A percentile compares a stretch with the other conserved stretches of the same genome.
These are phyloP conservation scores for Herminia tarsipennalis DNA, from an alignment of 2,888 invertebrate species.

Conservation along the genomic window DNA sequence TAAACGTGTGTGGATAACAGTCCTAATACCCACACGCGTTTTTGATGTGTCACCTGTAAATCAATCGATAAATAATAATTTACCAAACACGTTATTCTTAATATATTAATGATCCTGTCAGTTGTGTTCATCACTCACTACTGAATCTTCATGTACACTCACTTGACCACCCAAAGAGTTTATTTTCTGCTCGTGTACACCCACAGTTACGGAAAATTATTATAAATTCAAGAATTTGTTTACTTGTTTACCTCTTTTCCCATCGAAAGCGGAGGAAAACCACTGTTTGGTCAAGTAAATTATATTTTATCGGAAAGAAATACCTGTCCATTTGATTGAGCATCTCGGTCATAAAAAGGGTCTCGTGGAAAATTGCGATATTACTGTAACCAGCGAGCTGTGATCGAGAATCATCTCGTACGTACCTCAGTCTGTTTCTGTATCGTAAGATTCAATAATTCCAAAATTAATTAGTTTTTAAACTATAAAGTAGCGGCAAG, in stretches of 20 bases:
- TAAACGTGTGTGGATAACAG: no score
- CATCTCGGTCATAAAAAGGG: constrained; percentile 4
- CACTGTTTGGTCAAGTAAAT: background rate
- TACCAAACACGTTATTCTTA: no score
- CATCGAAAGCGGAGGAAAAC: no score
- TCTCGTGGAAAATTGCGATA: background rate
- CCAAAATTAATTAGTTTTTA: no score
- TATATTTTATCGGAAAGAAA: constrained; percentile 1
- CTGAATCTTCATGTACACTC: no score
- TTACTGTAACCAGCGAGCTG: background rate
- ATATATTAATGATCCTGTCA: no score
- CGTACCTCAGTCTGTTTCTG: background rate
- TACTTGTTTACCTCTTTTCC: background rate
- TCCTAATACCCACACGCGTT: no score
- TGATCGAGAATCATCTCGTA: constrained; percentile 1
- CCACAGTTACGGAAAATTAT: background rate
- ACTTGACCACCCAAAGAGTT: no score
- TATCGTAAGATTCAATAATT: background rate
- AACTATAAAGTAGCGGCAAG: no score
- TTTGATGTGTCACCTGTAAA: no score
- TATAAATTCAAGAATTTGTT: background rate
- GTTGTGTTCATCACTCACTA: no score
- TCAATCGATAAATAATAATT: no score
- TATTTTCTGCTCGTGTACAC: background rate
- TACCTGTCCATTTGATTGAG: constrained; percentile 5